Conservation (phyloP, 1,140 invertebrate genomes). For the Ceratina japonica region DNA sequence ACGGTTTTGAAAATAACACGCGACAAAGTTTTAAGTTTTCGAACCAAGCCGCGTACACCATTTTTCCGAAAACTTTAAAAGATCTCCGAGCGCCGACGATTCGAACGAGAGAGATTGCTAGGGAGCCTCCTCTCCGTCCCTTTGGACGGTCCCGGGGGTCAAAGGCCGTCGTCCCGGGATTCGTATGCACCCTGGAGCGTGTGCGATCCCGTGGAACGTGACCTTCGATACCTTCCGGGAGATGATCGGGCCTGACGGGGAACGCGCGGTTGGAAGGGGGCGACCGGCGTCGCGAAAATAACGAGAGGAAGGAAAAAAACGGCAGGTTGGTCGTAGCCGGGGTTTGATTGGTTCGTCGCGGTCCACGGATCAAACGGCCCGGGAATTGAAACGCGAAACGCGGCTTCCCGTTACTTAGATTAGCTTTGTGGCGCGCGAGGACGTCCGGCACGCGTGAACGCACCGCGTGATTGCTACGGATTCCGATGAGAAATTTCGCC, state of each 20-base stretch:
- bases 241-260: constrained; percentile 20
- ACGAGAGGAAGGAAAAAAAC: background rate
- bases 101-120: no score
- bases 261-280: no score
- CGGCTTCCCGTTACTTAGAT: constrained; percentile 39
- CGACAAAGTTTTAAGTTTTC: no score
- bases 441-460: no score
- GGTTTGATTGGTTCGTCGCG: constrained; percentile 25
- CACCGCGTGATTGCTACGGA: no score
- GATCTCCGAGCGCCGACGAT: no score
- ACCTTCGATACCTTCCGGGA: constrained; percentile 28
- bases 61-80: no score
- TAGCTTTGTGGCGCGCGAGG: constrained; percentile 11
- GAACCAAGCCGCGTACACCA: no score
- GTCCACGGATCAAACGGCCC: constrained; percentile 28
- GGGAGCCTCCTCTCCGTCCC: background rate
- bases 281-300: background rate
- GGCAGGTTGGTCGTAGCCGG: no score
- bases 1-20: no score
- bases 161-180: constrained; percentile 2
- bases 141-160: background rate
- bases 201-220: constrained; percentile 13
- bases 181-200: constrained; percentile 9
- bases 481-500: no score
- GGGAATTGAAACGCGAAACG: constrained; percentile 38